phyloP scores from a whole-genome alignment of 2,113 vertebrate genomes.

The Psittacus erithacus region DNA sequence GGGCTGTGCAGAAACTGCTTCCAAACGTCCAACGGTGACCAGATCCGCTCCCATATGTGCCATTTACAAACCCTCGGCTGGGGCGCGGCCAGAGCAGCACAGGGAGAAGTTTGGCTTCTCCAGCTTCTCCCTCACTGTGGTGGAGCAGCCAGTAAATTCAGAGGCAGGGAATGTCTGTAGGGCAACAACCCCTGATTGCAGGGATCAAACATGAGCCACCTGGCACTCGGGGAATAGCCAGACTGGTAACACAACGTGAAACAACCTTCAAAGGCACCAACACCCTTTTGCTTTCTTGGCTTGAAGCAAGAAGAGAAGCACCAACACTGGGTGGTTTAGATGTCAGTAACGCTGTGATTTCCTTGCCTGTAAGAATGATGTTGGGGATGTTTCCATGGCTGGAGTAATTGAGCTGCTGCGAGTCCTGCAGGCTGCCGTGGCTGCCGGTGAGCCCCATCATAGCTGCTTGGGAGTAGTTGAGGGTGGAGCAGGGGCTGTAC shows the following conservation, averaged over 20 bases:
- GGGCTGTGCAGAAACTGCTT: not conserved
- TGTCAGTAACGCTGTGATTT: not conserved
- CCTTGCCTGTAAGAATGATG: slow-evolving; percentile 93
- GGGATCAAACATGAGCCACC: not conserved
- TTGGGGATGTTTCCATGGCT: slow-evolving; percentile 95
- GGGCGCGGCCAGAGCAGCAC: not conserved
- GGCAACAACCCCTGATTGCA: fast-evolving
- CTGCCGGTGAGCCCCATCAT: slow-evolving; percentile 97
- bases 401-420: slow-evolving; percentile 87
- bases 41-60: not conserved
- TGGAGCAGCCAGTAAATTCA: not conserved
- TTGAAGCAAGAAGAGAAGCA: not conserved
- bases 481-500: slow-evolving; percentile 92
- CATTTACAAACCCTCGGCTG: not conserved
- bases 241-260: fast-evolving
- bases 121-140: fast-evolving
- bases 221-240: not conserved
- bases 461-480: slow-evolving; percentile 96
- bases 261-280: not conserved
- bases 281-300: fast-evolving
- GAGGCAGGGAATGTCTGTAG: fast-evolving
- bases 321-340: not conserved
- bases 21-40: not conserved
- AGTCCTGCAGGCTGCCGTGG: slow-evolving; percentile 84
- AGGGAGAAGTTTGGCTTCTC: not conserved